phyloP scores from a whole-genome alignment of 2,113 vertebrate species.

The Echinops telfairi region DNA sequence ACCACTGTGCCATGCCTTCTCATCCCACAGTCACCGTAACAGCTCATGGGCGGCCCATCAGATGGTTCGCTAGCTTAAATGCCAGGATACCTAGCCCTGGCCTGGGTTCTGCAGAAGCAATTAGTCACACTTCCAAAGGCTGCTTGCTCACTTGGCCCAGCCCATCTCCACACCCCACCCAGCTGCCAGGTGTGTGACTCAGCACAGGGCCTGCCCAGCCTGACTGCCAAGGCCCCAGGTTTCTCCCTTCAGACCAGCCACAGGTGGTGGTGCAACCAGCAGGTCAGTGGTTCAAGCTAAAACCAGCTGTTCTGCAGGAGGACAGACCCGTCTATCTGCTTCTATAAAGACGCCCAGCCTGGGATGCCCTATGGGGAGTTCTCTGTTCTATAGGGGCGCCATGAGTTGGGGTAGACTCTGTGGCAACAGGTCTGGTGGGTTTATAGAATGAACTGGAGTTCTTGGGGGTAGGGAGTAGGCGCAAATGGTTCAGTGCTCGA shows the following conservation, averaged over 20 bases:
- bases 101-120: neutral
- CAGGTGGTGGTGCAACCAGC: neutral
- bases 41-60: rapidly evolving
- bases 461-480: too few species aligned
- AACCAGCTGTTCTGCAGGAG: too few species aligned
- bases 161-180: neutral
- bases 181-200: constrained; percentile 29
- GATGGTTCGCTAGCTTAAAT: too few species aligned
- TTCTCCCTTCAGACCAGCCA: neutral
- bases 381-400: neutral
- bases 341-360: too few species aligned
- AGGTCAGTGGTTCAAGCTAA: too few species aligned
- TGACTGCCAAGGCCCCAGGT: neutral
- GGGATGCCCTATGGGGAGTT: neutral
- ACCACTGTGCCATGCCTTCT: neutral
- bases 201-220: neutral
- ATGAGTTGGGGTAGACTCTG: too few species aligned
- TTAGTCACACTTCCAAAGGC: constrained; percentile 45
- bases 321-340: too few species aligned
- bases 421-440: neutral
- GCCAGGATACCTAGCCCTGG: neutral
- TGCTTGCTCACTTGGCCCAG: constrained; percentile 36
- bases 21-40: neutral
- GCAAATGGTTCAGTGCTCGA: neutral
- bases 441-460: neutral